phyloP scores from a whole-genome alignment of 1,140 invertebrate genomes.

The Drosophila sucinea region DNA sequence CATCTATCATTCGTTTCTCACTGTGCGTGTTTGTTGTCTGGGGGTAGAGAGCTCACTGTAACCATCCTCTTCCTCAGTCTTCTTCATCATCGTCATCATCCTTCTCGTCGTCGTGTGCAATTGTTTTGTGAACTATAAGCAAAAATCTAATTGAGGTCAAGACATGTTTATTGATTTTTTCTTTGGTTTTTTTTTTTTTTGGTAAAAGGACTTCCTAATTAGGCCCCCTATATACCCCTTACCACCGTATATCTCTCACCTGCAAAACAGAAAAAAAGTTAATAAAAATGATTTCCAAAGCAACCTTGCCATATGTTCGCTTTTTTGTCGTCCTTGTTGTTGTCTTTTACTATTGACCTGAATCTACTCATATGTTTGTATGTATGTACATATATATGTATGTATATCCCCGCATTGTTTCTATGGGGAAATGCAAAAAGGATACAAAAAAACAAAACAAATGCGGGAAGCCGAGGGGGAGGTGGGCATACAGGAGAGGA shows the following conservation, averaged over 20 bases:
- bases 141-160: slow-evolving; percentile 14
- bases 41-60: neutral
- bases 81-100: slow-evolving; percentile 3
- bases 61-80: neutral
- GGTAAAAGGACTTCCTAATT: slow-evolving; percentile 13
- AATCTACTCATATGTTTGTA: neutral
- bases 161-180: slow-evolving; percentile 14
- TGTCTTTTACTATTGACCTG: slow-evolving; percentile 13
- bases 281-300: slow-evolving; percentile 14
- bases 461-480: neutral
- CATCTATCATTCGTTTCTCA: neutral
- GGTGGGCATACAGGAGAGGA: neutral
- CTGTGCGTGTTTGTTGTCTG: slow-evolving; percentile 13
- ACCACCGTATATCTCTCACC: neutral
- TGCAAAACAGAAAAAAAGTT: slow-evolving; percentile 7
- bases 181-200: slow-evolving; percentile 3
- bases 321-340: slow-evolving; percentile 4
- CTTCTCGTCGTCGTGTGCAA: slow-evolving; percentile 2
- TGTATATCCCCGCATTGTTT: slow-evolving; percentile 10
- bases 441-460: slow-evolving; percentile 1
- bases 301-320: slow-evolving; percentile 10
- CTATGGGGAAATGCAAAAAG: slow-evolving; percentile 12
- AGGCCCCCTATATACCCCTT: neutral
- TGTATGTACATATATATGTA: neutral
- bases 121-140: slow-evolving; percentile 14